phyloP scores from a whole-genome alignment of 1,140 invertebrate species.

The Probaryconus sp. region DNA sequence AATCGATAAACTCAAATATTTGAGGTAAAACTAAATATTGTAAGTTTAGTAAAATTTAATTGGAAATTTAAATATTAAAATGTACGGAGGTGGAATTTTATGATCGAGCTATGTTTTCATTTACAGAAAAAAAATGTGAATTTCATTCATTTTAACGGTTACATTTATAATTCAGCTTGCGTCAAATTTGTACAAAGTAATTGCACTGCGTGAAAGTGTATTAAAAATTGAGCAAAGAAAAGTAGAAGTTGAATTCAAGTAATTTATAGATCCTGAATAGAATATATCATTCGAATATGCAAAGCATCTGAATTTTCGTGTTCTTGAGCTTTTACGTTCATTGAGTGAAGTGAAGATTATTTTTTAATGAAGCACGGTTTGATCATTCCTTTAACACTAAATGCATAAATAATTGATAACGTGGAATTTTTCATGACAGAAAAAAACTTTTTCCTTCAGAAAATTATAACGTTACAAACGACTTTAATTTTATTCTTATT shows the following conservation, averaged over 20 bases:
- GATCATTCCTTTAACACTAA: no score
- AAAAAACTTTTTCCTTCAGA: no score
- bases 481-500: no score
- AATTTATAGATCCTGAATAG: conserved; percentile 26
- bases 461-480: no score
- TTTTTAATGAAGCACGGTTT: conserved; percentile 28
- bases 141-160: conserved; percentile 10
- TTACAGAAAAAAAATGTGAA: conserved; percentile 22
- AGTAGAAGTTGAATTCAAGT: conserved; percentile 15
- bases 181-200: conserved; percentile 19
- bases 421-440: no score
- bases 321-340: conserved; percentile 37
- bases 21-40: conserved; percentile 3
- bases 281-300: conserved; percentile 18
- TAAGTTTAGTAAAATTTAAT: conserved; percentile 24
- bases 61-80: conserved; percentile 20
- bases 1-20: conserved; percentile 18
- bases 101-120: conserved; percentile 22
- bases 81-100: conserved; percentile 11
- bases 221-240: conserved; percentile 35
- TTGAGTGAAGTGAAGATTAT: conserved; percentile 32
- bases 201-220: conserved; percentile 12
- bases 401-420: no score
- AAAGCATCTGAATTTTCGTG: conserved; percentile 30
- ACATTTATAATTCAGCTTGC: conserved; percentile 14